Percentiles rank a stretch among this genome's conserved stretches.
Evolutionary conservation across 1,140 invertebrate species (phyloP).

Genomic region (Leptoteleia sp.): DNA sequence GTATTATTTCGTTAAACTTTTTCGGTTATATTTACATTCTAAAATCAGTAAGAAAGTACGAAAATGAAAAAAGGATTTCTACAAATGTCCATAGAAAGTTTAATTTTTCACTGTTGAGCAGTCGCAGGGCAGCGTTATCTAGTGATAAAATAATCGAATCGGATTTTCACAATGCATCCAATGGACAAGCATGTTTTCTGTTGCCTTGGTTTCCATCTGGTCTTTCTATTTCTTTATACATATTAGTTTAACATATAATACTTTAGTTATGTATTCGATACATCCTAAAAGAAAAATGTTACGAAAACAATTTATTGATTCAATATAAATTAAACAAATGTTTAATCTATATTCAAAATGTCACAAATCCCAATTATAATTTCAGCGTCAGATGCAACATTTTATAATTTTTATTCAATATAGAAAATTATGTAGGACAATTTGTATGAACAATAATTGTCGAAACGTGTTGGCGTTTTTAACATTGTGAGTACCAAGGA

Average conservation of each 20-base stretch:
- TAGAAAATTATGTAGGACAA: too few relatives aligned
- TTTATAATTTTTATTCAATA: too few relatives aligned
- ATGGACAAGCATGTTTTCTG: background rate
- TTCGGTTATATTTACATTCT: slow-evolving; percentile 26
- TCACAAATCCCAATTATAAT: too few relatives aligned
- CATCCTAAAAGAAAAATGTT: too few relatives aligned
- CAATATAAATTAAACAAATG: too few relatives aligned
- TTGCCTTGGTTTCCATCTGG: background rate
- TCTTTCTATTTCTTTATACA: background rate
- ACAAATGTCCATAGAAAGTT: slow-evolving; percentile 17
- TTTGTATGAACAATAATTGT: too few relatives aligned
- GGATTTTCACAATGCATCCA: background rate
- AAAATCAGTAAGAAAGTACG: slow-evolving; percentile 40
- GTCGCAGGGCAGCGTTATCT: slow-evolving; percentile 3
- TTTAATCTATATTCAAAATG: too few relatives aligned
- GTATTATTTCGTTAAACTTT: slow-evolving; percentile 24
- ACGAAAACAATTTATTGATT: too few relatives aligned
- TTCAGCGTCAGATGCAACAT: too few relatives aligned
- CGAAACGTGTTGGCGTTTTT: too few relatives aligned
- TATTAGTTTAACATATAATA: background rate
- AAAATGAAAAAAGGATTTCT: slow-evolving; percentile 33
- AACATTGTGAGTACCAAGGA: too few relatives aligned
- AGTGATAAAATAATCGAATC: background rate
- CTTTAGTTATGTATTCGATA: background rate
- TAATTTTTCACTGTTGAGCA: slow-evolving; percentile 18